A percentile compares a stretch with the other conserved stretches of the same genome.
phyloP scores from a whole-genome alignment of 2,113 vertebrate species.

The Bufo bufo region DNA sequence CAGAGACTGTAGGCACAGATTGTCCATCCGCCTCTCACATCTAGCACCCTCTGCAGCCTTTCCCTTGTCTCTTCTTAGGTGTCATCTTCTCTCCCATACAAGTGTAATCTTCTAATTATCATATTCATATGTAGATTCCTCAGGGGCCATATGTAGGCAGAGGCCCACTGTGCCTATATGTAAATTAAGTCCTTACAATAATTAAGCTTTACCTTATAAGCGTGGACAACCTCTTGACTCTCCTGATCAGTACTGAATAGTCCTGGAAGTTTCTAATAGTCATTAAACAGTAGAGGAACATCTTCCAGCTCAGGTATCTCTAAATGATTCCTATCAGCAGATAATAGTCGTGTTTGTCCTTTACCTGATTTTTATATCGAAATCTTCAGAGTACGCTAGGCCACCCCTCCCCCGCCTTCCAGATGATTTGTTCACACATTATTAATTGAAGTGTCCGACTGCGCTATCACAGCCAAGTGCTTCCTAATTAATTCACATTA shows the following conservation, averaged over 20 bases:
- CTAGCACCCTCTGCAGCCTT: too few species aligned
- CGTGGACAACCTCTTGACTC: background rate
- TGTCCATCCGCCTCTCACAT: too few species aligned
- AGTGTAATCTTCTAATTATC: too few species aligned
- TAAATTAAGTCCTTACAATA: too few species aligned
- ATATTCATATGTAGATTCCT: too few species aligned
- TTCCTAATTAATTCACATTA: constrained; percentile 37
- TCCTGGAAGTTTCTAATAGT: background rate
- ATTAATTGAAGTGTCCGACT: constrained; percentile 19
- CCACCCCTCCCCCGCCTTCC: background rate
- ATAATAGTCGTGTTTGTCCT: constrained; percentile 32
- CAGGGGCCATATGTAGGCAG: too few species aligned
- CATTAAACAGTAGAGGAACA: background rate
- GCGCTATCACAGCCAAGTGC: constrained; percentile 21
- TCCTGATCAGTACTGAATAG: background rate
- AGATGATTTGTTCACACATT: constrained; percentile 19
- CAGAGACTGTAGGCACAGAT: too few species aligned
- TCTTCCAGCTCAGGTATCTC: background rate
- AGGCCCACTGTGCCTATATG: too few species aligned
- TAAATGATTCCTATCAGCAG: background rate
- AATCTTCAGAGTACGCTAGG: background rate
- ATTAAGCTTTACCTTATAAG: background rate
- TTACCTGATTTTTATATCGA: background rate
- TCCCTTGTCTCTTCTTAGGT: too few species aligned
- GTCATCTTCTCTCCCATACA: too few species aligned